These are phyloP conservation scores for Girardia tigrina DNA, from an alignment of 2,888 invertebrate genomes.

Conservation along the genomic window DNA sequence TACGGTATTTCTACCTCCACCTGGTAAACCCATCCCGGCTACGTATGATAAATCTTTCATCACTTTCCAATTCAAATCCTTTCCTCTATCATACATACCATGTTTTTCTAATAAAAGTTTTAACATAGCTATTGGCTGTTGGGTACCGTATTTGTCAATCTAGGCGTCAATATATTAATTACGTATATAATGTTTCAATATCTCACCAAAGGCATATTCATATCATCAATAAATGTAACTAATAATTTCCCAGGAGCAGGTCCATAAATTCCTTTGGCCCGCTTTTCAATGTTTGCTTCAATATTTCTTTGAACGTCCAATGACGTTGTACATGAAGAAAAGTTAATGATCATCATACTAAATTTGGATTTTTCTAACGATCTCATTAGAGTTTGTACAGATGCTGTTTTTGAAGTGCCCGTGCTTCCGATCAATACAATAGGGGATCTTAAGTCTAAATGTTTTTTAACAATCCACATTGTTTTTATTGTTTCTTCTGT, in stretches of 20 bases:
- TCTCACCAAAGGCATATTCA: slow-evolving; percentile 37
- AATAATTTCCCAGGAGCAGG: slow-evolving; percentile 37
- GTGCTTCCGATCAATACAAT: slow-evolving; percentile 37
- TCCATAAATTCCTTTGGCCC: slow-evolving; percentile 37
- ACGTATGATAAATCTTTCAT: slow-evolving; percentile 36
- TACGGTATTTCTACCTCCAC: slow-evolving; percentile 37
- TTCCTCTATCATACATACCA: slow-evolving; percentile 37
- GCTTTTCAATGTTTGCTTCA: slow-evolving; percentile 36
- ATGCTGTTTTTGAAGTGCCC: slow-evolving; percentile 37
- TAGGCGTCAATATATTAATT: too few species aligned
- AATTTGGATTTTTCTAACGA: slow-evolving; percentile 27
- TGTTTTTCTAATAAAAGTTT: slow-evolving; percentile 35
- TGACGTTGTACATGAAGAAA: slow-evolving; percentile 37
- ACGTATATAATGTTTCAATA: neutral
- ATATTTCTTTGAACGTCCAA: slow-evolving; percentile 36
- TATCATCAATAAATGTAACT: slow-evolving; percentile 37
- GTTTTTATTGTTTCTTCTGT: slow-evolving; percentile 37
- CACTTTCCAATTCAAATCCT: slow-evolving; percentile 36
- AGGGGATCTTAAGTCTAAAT: slow-evolving; percentile 25
- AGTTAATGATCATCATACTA: slow-evolving; percentile 34
- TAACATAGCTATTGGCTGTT: slow-evolving; percentile 37
- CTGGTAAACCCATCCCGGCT: slow-evolving; percentile 37
- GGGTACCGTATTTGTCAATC: slow-evolving; percentile 37
- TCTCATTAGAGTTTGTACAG: slow-evolving; percentile 33
- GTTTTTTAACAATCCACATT: slow-evolving; percentile 33